Conservation (phyloP, 2,888 invertebrate species). For the Sinohyriopsis cumingii region DNA sequence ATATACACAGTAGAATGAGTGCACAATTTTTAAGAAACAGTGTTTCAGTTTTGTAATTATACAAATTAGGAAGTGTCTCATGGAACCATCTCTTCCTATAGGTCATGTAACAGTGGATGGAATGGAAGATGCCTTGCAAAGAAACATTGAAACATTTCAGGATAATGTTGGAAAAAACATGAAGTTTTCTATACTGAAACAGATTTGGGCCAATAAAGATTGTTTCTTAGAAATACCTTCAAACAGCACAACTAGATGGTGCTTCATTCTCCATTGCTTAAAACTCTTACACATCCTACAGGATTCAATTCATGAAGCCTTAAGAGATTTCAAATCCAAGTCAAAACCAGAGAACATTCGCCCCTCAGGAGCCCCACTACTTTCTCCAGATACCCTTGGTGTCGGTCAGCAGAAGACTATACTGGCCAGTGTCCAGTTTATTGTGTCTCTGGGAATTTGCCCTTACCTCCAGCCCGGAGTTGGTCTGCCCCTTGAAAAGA, state of each 20-base stretch:
- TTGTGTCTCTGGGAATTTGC: conserved; percentile 80
- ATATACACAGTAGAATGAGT: too few relatives aligned
- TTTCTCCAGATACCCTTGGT: conserved; percentile 74
- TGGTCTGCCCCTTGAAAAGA: conserved; percentile 75
- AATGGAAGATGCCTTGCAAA: too few relatives aligned
- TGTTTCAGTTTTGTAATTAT: too few relatives aligned
- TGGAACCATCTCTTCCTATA: too few relatives aligned
- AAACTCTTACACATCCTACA: conserved; percentile 38
- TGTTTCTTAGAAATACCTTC: conserved; percentile 2
- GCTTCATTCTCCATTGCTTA: conserved; percentile 40
- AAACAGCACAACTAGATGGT: conserved; percentile 31
- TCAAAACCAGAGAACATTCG: conserved; percentile 9
- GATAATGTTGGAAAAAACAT: too few relatives aligned
- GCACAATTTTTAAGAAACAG: too few relatives aligned
- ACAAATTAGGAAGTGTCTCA: too few relatives aligned
- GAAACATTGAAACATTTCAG: too few relatives aligned
- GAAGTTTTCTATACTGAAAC: too few relatives aligned
- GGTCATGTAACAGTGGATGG: too few relatives aligned
- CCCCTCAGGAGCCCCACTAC: conserved; percentile 42
- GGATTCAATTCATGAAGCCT: conserved; percentile 18
- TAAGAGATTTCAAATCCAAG: conserved; percentile 20
- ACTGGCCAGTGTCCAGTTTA: conserved; percentile 78
- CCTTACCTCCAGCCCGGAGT: conserved; percentile 80
- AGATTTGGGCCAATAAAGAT: conserved; percentile 14
- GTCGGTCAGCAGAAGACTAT: conserved; percentile 80